These are phyloP conservation scores for Drosophila seguyi DNA, from an alignment of 1,140 invertebrate genomes.

Conservation along the genomic window DNA sequence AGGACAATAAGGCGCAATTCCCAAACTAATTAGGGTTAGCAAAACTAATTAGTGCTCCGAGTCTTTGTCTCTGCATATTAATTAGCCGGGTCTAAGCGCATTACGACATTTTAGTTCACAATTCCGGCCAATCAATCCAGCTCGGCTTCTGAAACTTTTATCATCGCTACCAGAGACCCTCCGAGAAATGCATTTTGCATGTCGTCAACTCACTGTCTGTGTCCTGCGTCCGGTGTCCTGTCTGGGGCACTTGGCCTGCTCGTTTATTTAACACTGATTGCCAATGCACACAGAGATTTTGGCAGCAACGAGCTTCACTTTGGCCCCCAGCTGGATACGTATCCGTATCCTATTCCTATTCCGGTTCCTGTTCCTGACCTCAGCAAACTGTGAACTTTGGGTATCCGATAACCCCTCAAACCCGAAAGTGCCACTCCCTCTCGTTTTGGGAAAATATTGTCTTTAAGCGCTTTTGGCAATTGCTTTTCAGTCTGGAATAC, in stretches of 20 bases:
- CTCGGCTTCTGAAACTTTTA: slow-evolving; percentile 64
- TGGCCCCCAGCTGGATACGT: slow-evolving; percentile 2
- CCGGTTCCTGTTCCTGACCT: slow-evolving; percentile 15
- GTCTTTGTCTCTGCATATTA: slow-evolving; percentile 35
- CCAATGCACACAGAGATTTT: slow-evolving; percentile 76
- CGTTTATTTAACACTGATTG: slow-evolving; percentile 83
- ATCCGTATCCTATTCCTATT: slow-evolving; percentile 14
- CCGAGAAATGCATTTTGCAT: slow-evolving; percentile 57
- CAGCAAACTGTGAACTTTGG: slow-evolving; percentile 63
- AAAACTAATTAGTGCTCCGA: slow-evolving; percentile 56
- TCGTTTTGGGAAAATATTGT: slow-evolving; percentile 45
- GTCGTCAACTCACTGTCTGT: slow-evolving; percentile 40
- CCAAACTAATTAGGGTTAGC: slow-evolving; percentile 55
- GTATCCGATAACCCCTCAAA: slow-evolving; percentile 52
- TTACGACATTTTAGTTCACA: slow-evolving; percentile 13
- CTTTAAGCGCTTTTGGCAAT: slow-evolving; percentile 55
- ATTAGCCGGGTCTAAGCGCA: slow-evolving; percentile 35
- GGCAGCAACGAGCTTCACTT: slow-evolving; percentile 36
- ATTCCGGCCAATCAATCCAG: slow-evolving; percentile 60
- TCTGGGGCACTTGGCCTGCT: slow-evolving; percentile 45
- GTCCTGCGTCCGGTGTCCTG: slow-evolving; percentile 11
- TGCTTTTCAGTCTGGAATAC: slow-evolving; percentile 16
- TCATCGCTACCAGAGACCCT: slow-evolving; percentile 25
- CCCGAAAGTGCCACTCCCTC: slow-evolving; percentile 16
- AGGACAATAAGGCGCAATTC: slow-evolving; percentile 20